Conservation (phyloP, 2,888 invertebrate genomes). For the Drosophila mulleri region DNA sequence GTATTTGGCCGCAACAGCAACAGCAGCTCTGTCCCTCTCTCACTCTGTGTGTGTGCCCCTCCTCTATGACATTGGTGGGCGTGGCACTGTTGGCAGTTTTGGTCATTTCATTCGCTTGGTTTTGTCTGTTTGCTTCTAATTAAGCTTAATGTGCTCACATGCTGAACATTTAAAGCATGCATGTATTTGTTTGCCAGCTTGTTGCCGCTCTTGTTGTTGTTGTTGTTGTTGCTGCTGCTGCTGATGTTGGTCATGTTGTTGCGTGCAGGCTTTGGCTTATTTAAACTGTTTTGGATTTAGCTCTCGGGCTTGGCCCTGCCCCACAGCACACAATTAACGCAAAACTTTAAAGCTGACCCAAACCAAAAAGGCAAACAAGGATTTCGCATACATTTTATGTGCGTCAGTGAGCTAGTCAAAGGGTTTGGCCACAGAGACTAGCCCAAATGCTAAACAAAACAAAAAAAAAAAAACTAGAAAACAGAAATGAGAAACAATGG, state of each 20-base stretch:
- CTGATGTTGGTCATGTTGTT: slow-evolving; percentile 42
- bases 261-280: slow-evolving; percentile 56
- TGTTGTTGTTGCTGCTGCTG: slow-evolving; percentile 18
- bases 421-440: not conserved
- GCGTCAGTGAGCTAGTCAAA: slow-evolving; percentile 15
- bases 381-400: not conserved
- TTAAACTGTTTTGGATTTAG: slow-evolving; percentile 33
- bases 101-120: slow-evolving; percentile 55
- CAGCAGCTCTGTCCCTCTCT: not conserved
- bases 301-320: slow-evolving; percentile 9
- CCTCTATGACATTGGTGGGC: slow-evolving; percentile 28
- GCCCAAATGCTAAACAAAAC: not conserved
- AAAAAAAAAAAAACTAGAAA: not conserved
- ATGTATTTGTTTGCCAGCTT: slow-evolving; percentile 29
- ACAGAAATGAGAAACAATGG: not conserved
- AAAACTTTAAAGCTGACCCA: slow-evolving; percentile 29
- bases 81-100: slow-evolving; percentile 40
- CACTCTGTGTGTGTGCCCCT: slow-evolving; percentile 7
- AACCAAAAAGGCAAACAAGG: not conserved
- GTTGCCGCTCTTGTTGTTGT: not conserved
- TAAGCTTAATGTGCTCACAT: slow-evolving; percentile 66
- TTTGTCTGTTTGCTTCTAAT: slow-evolving; percentile 66
- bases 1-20: slow-evolving; percentile 54
- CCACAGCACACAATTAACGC: not conserved
- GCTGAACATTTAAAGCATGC: slow-evolving; percentile 54